These are phyloP conservation scores for Hybognathus amarus DNA, from an alignment of 2,797 vertebrate genomes.

Conservation along the genomic window DNA sequence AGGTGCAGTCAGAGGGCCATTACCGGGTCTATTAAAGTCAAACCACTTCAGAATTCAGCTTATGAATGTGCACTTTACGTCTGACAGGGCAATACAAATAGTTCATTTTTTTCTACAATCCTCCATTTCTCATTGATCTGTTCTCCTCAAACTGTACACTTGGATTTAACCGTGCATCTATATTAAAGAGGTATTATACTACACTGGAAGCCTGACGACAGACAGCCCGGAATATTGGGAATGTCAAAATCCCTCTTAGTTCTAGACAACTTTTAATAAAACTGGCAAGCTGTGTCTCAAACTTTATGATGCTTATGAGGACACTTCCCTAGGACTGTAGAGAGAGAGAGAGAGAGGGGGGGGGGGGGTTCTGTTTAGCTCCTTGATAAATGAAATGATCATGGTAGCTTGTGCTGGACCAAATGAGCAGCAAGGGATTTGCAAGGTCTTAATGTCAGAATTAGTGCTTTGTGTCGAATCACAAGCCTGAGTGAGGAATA, in stretches of 20 bases:
- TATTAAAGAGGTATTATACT: slow-evolving; percentile 21
- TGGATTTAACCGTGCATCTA: slow-evolving; percentile 26
- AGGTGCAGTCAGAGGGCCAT: slow-evolving; percentile 25
- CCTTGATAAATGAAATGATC: slow-evolving; percentile 29
- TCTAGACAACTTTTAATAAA: slow-evolving; percentile 40
- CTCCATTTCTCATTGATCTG: slow-evolving; percentile 19
- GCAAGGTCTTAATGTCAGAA: slow-evolving; percentile 21
- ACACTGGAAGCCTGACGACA: neutral
- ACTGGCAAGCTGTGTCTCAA: slow-evolving; percentile 28
- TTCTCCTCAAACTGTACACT: slow-evolving; percentile 32
- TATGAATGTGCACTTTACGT: slow-evolving; percentile 40
- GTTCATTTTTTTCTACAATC: slow-evolving; percentile 4
- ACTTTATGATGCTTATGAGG: slow-evolving; percentile 20
- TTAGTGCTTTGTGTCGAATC: slow-evolving; percentile 20
- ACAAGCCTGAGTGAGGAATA: neutral
- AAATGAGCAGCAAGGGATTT: slow-evolving; percentile 30
- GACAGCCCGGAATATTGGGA: slow-evolving; percentile 27
- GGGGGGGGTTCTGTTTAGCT: neutral
- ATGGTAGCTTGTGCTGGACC: slow-evolving; percentile 18
- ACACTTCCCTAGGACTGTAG: neutral
- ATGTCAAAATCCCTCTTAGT: slow-evolving; percentile 23
- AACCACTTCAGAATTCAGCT: slow-evolving; percentile 40
- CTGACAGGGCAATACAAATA: slow-evolving; percentile 21
- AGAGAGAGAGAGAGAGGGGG: neutral
- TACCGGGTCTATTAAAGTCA: slow-evolving; percentile 20